Base-by-base conservation (phyloP, 1,140 invertebrate species). In the Brachionus manjavacas region DNA sequence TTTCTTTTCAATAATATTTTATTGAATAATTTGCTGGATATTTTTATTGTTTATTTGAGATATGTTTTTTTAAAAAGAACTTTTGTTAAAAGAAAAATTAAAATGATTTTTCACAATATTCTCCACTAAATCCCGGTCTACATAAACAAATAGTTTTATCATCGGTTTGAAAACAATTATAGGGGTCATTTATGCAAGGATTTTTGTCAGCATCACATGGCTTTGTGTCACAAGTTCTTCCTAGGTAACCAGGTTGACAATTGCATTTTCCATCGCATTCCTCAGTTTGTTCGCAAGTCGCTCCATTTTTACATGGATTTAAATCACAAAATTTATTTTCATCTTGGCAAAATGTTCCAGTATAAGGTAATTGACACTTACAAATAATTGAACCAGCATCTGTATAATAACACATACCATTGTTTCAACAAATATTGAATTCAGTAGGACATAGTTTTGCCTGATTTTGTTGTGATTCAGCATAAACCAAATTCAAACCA, bases 301-400 rank as follows among this genome's bases (percentile, higher is more conserved):
- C 81, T 28, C 81, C 81, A 55, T 83, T 83, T 43, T 60, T 43
- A 41, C 81, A 83, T 16, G 81, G 64, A 23, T 7, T 11, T 16
- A n/a, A 16, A 39, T 46, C 31, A 72, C 81, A 83, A 35, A 68
- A 68, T 43, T n/a, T 2, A 11, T 31, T 8, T 68, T 41, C 3
- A 28, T 3, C 3, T 25, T 23, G 6, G 70, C 81, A 83, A 20
- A 83, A 70, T 25, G 39, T 35, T 9, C 64, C 81, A 70, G 1
- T 68, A 2, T 49, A 83, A n/a, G 60, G 35, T 8, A 41, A 41
- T 31, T n/a, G 60, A 72, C 81, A 83, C 1, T 31, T 43, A 55
- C 81, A 83, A 9, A 12, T 6, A 1, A 83, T 70, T 70, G 39
- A 46, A 11, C 28, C 41, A 28, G 3, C 39, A 83, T 70, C 64